These are phyloP conservation scores for Norana najaformis DNA, from an alignment of 2,888 invertebrate genomes.

Conservation along the genomic window DNA sequence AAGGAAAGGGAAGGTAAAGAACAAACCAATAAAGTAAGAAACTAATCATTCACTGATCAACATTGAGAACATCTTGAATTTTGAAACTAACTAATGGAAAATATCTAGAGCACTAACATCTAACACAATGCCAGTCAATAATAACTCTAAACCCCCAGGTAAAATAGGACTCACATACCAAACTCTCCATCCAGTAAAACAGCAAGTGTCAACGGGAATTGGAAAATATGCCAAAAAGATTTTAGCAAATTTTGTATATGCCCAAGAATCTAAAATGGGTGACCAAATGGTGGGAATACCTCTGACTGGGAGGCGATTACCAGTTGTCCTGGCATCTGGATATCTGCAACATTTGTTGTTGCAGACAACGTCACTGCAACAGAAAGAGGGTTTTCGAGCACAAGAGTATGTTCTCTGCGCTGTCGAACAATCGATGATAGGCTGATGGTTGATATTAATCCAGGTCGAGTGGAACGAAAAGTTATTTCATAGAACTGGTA, in stretches of 20 bases:
- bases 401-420: constrained; percentile 56
- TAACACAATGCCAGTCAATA: background rate
- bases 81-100: background rate
- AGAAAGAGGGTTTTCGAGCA: constrained; percentile 59
- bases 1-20: background rate
- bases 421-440: constrained; percentile 60
- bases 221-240: background rate
- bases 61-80: background rate
- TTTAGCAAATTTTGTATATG: background rate
- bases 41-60: background rate
- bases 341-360: constrained; percentile 54
- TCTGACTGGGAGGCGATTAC: constrained; percentile 57
- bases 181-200: no score
- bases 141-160: background rate
- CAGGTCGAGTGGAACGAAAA: constrained; percentile 56
- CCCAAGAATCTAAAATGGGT: background rate
- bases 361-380: constrained; percentile 55
- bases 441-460: constrained; percentile 54
- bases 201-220: background rate
- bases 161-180: background rate
- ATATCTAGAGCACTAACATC: background rate
- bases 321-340: constrained; percentile 58
- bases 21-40: background rate
- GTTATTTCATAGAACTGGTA: constrained; percentile 61
- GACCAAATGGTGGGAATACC: constrained; percentile 46